Evolutionary conservation across 2,888 invertebrate genomes (phyloP).

Genomic region (Nemapogon koenigi): DNA sequence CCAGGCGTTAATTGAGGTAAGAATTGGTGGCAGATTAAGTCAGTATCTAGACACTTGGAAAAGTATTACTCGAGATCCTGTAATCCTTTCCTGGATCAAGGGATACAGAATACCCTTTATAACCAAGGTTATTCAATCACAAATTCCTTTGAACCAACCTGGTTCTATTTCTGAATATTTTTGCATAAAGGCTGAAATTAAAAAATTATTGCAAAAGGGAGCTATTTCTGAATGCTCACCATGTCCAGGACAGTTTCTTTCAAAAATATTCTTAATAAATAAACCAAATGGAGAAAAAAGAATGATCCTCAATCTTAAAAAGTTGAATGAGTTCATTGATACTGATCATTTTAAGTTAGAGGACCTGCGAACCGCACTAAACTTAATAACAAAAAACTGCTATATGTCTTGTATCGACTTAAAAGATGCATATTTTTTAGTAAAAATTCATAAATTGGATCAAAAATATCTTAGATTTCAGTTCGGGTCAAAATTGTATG

Average conservation of each 20-base stretch:
- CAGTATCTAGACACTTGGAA: no score
- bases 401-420: background rate
- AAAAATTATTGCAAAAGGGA: background rate
- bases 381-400: slow-evolving; percentile 6
- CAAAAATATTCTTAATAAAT: slow-evolving; percentile 5
- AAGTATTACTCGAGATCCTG: no score
- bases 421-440: background rate
- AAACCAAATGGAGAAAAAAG: slow-evolving; percentile 8
- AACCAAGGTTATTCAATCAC: no score
- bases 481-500: slow-evolving; percentile 3
- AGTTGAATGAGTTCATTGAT: no score
- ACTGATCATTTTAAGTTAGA: slow-evolving; percentile 11
- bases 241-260: background rate
- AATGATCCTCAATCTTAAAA: slow-evolving; percentile 11
- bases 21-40: no score
- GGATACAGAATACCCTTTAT: no score
- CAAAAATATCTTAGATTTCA: slow-evolving; percentile 12
- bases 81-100: no score
- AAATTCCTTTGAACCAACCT: no score
- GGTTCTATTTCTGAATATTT: no score
- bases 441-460: background rate
- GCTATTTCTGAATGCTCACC: background rate
- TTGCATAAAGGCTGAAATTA: background rate
- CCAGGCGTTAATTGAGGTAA: no score
- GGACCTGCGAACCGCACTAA: slow-evolving; percentile 9